Evolutionary conservation across 2,888 invertebrate genomes (phyloP).

Genomic region (Cheilosia variabilis): DNA sequence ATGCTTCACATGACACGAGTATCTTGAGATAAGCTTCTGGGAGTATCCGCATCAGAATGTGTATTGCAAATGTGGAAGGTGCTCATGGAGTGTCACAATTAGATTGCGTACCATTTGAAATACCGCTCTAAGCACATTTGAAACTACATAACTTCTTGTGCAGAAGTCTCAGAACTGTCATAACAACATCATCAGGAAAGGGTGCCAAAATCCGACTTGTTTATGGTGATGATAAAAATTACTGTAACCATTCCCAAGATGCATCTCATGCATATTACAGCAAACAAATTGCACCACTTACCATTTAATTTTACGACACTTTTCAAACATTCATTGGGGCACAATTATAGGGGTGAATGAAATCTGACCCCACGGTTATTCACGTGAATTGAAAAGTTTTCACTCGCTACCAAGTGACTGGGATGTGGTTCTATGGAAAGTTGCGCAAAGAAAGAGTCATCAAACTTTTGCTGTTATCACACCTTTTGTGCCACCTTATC

Average conservation of each 20-base stretch:
- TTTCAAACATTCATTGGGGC: not conserved
- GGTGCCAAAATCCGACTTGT: not conserved
- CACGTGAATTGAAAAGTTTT: not conserved
- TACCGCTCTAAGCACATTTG: no score
- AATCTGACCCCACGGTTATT: not conserved
- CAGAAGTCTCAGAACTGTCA: not conserved
- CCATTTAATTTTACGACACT: not conserved
- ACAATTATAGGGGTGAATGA: not conserved
- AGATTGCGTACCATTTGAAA: no score
- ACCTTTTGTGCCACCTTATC: not conserved
- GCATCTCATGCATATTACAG: slow-evolving; percentile 1
- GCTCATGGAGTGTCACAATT: not conserved
- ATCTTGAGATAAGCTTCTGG: no score
- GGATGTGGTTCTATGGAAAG: not conserved
- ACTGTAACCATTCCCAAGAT: not conserved
- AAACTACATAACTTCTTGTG: no score
- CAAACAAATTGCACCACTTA: not conserved
- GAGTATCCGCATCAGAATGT: no score
- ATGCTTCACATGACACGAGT: no score
- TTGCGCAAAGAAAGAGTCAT: not conserved
- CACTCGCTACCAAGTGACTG: not conserved
- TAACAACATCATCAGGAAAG: not conserved
- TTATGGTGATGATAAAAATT: not conserved
- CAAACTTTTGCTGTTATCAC: not conserved
- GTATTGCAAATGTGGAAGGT: no score